Evolutionary conservation across 2,888 invertebrate genomes (phyloP), one percentile per base, ranked within the genome.

Genomic region (Synergus umbraculus): DNA sequence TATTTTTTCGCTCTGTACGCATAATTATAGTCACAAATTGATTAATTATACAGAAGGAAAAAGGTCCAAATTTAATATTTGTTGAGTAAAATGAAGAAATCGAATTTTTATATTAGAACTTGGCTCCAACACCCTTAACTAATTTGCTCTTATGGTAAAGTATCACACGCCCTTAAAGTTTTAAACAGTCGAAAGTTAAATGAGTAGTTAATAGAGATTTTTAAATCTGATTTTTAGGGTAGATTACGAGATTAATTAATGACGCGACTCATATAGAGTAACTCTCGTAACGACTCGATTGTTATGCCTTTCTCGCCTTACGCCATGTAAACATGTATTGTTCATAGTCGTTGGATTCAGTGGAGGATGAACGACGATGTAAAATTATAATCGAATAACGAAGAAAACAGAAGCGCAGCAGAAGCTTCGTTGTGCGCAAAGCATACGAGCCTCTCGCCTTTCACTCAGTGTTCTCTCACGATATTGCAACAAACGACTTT

Each of bases 391-490:
- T 54, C 69, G 69, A 13, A 37, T 54, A 73, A 73, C 22, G 54
- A 73, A 54, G 54, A 29, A 54, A 73, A 73, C 46, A 73, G 69
- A 37, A 73, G n/a, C 69, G 69, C 10, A 18, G 49, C 37, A 73
- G 69, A 49, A 73, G 49, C 29, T 43, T 76, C 29, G 43, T 18
- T 63, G 63, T 43, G n/a, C n/a, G 83, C 79, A 76, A 77, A 83
- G 80, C 78, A 78, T 82, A 83, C 77, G 22, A 1, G 76, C 77
- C 64, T 69, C 44, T 67, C 84, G 84, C 88, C 88, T 88, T 88
- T 88, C 88, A 88, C 88, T 84, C 77, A 37, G 82, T 85, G 80
- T 84, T 88, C 85, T 87, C 88, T 84, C 87, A 86, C 87, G 88
- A 84, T 81, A 83, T 85, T 86, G 87, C 88, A 82, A 83, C 83